Percentiles rank a stretch among this genome's conserved stretches.
Conservation (phyloP, 2,113 vertebrate genomes). For the Paralichthys olivaceus region DNA sequence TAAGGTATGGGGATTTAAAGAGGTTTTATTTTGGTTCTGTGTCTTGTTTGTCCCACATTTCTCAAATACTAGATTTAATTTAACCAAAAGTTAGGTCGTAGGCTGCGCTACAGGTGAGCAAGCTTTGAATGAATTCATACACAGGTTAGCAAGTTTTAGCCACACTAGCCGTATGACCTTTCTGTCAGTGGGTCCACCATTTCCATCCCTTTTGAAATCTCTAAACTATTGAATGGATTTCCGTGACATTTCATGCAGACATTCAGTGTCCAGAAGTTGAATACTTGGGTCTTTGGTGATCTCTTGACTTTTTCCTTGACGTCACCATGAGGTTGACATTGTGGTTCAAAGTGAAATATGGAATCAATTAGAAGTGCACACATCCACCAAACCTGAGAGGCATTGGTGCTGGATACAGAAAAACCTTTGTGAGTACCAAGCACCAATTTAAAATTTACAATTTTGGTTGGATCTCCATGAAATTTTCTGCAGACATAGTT, state of each 20-base stretch:
- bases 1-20: neutral
- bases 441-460: neutral
- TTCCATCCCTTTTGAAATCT: neutral
- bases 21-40: neutral
- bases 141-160: neutral
- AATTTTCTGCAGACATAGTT: neutral
- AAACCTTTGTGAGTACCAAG: no score
- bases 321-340: no score
- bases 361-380: neutral
- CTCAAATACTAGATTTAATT: no score
- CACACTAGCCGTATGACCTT: neutral
- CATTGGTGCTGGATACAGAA: neutral
- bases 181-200: neutral
- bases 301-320: neutral
- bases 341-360: neutral
- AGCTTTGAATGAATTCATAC: neutral
- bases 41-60: no score
- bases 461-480: neutral
- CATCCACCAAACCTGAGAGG: neutral
- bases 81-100: no score
- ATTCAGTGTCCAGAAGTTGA: no score
- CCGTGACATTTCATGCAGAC: neutral
- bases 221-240: neutral
- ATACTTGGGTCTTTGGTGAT: no score
- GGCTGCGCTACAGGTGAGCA: no score